phyloP scores from a whole-genome alignment of 2,797 vertebrate genomes.

The Brachymystax lenok region DNA sequence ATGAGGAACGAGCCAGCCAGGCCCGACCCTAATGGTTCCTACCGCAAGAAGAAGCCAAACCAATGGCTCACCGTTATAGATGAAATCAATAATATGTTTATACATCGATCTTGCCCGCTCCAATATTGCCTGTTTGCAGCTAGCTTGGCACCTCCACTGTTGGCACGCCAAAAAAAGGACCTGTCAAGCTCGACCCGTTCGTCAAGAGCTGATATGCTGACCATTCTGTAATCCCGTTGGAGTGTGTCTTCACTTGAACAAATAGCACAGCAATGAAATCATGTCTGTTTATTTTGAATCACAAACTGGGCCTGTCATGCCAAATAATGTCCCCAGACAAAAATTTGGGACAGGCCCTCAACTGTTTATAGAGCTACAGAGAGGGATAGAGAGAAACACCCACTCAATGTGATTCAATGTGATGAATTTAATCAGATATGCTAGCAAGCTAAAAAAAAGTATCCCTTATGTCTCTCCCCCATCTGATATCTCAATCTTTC shows the following conservation, averaged over 20 bases:
- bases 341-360: background rate
- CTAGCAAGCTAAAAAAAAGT: no score
- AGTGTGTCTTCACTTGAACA: background rate
- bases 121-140: background rate
- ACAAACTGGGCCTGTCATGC: background rate
- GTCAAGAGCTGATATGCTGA: background rate
- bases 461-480: no score
- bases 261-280: background rate
- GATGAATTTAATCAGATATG: no score
- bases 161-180: background rate
- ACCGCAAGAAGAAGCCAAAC: background rate
- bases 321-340: no score
- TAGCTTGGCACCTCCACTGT: background rate
- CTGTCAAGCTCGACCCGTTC: background rate
- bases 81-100: constrained; percentile 9
- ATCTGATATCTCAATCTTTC: background rate
- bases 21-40: background rate
- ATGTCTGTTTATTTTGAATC: background rate
- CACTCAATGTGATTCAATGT: no score
- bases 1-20: background rate
- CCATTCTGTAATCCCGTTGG: constrained; percentile 4
- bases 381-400: no score
- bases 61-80: constrained; percentile 9
- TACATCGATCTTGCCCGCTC: constrained; percentile 1
- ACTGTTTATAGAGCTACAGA: background rate